Base-by-base conservation (phyloP, 2,888 invertebrate genomes). In the Cerastis rubricosa region DNA sequence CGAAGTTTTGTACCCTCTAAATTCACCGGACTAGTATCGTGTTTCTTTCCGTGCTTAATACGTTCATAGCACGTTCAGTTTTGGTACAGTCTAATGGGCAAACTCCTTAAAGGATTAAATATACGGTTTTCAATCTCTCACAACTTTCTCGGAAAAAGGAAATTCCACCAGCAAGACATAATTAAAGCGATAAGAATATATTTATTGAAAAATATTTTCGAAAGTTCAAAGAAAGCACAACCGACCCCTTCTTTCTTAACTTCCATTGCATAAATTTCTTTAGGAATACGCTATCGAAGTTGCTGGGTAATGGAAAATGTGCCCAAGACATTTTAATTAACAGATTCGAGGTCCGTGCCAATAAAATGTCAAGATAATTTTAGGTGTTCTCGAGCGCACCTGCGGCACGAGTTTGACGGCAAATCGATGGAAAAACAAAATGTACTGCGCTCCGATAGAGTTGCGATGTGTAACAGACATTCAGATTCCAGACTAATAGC, bases 281-380 rank as follows among this genome's bases (percentile, higher is more conserved):
- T 71, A 69, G 64, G 69, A 87, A 85, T 76, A 80, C 71, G 76
- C 70, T 80, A 80, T 81, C 81, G 35, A 80, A 80, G 70, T 77
- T 69, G 66, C 45, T 81, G 73, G 79, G 71, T 82, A 89, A 87
- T 82, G 79, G 84, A 87, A 86, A 87, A 89, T 86, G 83, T 88
- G 69, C 73, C 83, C 76, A 88, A 92, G 90, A 91, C 91, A 85
- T 92, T 94, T 93, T 93, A 95, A 94, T 95, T 93, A 93, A 91
- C 90, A 90, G 87, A 91, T 89, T 90, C 91, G 90, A 91, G 85
- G 84, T 78, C 81, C 81, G 85, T 89, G 92, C 92, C 93, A 94
- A 93, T 94, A 93, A 93, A 94, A 91, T 89, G 93, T 92, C 93
- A 90, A 94, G 94, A 95, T 94, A 93, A 94, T 94, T 94, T 93